A percentile compares a stretch with the other conserved stretches of the same genome.
Conservation (phyloP, 2,113 vertebrate genomes). For the Oophaga pumilio region DNA sequence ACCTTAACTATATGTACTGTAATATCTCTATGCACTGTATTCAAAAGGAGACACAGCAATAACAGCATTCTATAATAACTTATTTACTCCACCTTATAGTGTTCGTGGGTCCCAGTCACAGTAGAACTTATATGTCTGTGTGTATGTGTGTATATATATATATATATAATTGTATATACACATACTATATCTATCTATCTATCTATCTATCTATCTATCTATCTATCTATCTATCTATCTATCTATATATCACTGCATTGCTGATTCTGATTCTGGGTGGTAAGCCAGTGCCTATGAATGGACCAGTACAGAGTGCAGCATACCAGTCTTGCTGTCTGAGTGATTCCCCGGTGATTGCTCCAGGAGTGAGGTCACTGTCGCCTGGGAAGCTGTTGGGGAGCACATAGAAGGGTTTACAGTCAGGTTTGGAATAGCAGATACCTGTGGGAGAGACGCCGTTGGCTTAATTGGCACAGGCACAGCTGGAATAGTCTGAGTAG, state of each 20-base stretch:
- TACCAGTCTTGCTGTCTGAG: constrained; percentile 75
- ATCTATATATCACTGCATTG: background rate
- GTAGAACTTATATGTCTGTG: background rate
- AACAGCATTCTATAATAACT: constrained; percentile 4
- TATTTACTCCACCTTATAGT: background rate
- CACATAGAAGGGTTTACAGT: constrained; percentile 73
- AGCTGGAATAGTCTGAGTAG: constrained; percentile 83
- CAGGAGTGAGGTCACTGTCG: constrained; percentile 69
- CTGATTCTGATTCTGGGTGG: background rate
- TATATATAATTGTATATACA: background rate
- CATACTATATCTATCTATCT: too few species aligned
- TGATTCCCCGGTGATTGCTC: constrained; percentile 72
- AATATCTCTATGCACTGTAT: background rate
- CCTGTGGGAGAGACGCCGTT: constrained; percentile 79
- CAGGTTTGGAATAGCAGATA: constrained; percentile 78
- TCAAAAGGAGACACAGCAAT: background rate
- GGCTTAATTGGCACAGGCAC: constrained; percentile 95
- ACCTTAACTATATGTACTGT: background rate
- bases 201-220: too few species aligned
- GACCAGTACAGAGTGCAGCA: constrained; percentile 85
- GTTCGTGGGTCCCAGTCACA: background rate
- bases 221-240: too few species aligned
- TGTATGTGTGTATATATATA: background rate
- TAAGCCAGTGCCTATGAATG: constrained; percentile 67
- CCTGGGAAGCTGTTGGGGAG: constrained; percentile 63